Evolutionary conservation across 2,113 vertebrate species (phyloP).

Genomic region (Clupea harengus): DNA sequence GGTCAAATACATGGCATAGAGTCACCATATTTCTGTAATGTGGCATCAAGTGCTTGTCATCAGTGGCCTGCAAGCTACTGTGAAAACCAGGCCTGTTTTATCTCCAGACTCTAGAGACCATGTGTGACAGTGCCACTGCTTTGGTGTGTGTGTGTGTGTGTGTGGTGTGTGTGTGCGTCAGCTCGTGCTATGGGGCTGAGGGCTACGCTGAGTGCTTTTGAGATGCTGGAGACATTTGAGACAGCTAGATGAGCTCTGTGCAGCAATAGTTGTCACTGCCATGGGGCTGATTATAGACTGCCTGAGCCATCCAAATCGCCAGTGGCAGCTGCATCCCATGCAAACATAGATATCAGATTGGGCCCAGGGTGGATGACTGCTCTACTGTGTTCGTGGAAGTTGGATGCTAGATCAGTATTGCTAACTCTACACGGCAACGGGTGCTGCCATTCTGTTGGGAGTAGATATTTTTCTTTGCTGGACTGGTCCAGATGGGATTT

Average conservation of each 20-base stretch:
- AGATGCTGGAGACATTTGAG: not conserved
- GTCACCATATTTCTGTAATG: not conserved
- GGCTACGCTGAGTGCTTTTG: not conserved
- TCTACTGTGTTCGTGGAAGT: not conserved
- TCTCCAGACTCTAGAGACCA: not conserved
- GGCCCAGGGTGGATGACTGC: not conserved
- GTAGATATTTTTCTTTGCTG: not conserved
- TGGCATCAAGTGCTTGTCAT: not conserved
- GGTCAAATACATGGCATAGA: not conserved
- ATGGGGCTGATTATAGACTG: slow-evolving; percentile 1
- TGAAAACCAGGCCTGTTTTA: not conserved
- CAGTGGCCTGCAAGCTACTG: not conserved
- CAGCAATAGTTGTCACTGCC: not conserved
- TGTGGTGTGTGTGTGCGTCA: not conserved
- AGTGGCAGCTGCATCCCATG: not conserved
- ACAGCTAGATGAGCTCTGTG: not conserved
- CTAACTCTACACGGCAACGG: not conserved
- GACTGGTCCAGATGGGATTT: not conserved
- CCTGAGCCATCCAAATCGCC: not conserved
- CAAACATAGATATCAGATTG: not conserved
- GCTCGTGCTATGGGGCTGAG: not conserved
- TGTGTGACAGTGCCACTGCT: not conserved
- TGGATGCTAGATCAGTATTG: not conserved
- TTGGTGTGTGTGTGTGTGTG: not conserved
- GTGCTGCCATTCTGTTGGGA: not conserved